Base-by-base conservation (phyloP, 1,140 invertebrate species). In the Diabrotica undecimpunctata region DNA sequence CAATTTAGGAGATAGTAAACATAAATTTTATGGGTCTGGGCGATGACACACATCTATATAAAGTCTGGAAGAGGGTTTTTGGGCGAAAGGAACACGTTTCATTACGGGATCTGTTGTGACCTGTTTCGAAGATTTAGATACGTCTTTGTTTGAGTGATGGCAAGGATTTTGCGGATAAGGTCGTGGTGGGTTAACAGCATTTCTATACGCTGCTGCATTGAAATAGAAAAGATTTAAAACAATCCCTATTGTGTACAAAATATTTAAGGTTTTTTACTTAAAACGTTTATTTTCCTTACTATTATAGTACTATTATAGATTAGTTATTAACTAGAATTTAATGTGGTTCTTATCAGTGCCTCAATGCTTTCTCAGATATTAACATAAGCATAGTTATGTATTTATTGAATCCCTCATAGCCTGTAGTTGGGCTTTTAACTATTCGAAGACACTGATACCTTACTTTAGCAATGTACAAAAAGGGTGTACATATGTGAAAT, bases 11-110 rank as follows among this genome's bases (percentile, higher is more conserved):
- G 13, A 54, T 35, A 10, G 25, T 13, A 35, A 14, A 61, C 14
- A 36, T 14, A 55, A 55, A 55, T 52, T 52, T 52, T 52, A 61
- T 52, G 50, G 14, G 51, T 61, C 11, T 38, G 14, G 25, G 5
- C 50, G 46, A 52, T 61, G 52, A 53, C 36, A 53, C 12, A 14
- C 13, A 55, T 14, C 54, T 14, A 50, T 61, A 50, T 52, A 50
- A 36, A 54, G 36, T 25, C 7, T 53, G 14, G 38, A 38, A 50
- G 54, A 14, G 12, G 12, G 14, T 52, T 52, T 61, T 12, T 52
- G 41, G n/a, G 5, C 25, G n/a, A 35, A 53, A 53, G 8, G 14
- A 9, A 36, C 8, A 53, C 60, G 50, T 52, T 37, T 61, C 11
- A 52, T 25, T 36, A 50, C 36, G 14, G 12, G 50, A 55, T 46